These are phyloP conservation scores for Xestia c-nigrum DNA, from an alignment of 2,888 invertebrate species.

Conservation along the genomic window DNA sequence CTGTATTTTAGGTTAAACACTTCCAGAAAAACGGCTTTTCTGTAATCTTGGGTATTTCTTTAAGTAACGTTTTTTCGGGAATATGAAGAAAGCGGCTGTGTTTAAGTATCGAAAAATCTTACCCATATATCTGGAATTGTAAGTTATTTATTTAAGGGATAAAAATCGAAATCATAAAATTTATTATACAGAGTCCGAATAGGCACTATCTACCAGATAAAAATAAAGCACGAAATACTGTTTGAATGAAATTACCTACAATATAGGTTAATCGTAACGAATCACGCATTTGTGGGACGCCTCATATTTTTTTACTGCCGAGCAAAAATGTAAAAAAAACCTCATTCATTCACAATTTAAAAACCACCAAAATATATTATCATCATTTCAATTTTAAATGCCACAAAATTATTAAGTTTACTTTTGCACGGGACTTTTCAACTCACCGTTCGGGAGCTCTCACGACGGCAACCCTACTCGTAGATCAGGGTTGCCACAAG, in stretches of 20 bases:
- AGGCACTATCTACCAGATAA: background rate
- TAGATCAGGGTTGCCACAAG: conserved; percentile 62
- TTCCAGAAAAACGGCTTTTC: conserved; percentile 2
- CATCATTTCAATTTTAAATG: conserved; percentile 34
- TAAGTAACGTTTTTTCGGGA: conserved; percentile 2
- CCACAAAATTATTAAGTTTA: conserved; percentile 22
- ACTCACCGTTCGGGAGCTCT: conserved; percentile 27
- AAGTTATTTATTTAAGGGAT: conserved; percentile 3
- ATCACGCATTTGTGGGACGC: conserved; percentile 3
- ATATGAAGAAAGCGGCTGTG: conserved; percentile 25
- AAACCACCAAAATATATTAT: conserved; percentile 10
- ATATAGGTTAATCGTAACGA: background rate
- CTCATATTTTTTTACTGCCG: background rate
- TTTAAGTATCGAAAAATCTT: background rate
- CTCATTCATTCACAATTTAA: conserved; percentile 1
- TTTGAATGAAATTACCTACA: background rate
- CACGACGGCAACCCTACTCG: conserved; percentile 45
- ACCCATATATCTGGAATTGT: background rate
- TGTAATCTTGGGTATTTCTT: conserved; percentile 16
- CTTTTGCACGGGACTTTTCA: conserved; percentile 21
- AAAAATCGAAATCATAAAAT: background rate
- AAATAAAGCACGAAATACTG: background rate
- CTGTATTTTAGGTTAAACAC: background rate
- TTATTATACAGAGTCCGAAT: background rate
- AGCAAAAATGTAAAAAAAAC: background rate